Evolutionary conservation across 2,113 vertebrate species (phyloP).

Genomic region (Serinus canaria): DNA sequence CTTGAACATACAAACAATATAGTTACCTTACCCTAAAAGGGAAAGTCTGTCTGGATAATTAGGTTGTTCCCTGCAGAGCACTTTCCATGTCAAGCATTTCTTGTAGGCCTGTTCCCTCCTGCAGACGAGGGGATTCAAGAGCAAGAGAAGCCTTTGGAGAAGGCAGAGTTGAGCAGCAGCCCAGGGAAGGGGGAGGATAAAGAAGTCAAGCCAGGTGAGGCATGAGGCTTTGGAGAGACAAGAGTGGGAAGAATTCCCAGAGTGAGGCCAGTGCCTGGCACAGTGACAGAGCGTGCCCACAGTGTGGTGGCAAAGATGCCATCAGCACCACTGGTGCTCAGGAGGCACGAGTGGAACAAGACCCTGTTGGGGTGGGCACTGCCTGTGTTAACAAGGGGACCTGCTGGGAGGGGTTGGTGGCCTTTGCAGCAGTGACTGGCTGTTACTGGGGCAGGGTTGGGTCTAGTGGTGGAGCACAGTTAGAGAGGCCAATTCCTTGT

Average conservation of each 20-base stretch:
- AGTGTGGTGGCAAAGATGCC: neutral
- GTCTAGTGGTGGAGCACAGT: neutral
- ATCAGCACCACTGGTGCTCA: neutral
- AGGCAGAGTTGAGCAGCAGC: conserved; percentile 69
- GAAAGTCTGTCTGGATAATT: neutral
- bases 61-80: neutral
- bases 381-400: neutral
- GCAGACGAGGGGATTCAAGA: conserved; percentile 77
- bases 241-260: neutral
- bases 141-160: conserved; percentile 77
- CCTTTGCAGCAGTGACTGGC: neutral
- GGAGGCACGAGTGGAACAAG: neutral
- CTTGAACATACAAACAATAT: accelerated
- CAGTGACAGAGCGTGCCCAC: accelerated
- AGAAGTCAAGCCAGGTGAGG: conserved; percentile 83
- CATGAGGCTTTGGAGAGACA: neutral
- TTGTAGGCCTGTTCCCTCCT: neutral
- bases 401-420: neutral
- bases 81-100: neutral
- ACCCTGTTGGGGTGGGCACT: neutral
- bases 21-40: neutral
- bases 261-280: neutral
- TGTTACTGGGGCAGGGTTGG: neutral
- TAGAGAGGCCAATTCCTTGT: neutral
- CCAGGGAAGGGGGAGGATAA: conserved; percentile 76